Base-by-base conservation (phyloP, 2,797 vertebrate genomes). In the Aotus griseimembra region DNA sequence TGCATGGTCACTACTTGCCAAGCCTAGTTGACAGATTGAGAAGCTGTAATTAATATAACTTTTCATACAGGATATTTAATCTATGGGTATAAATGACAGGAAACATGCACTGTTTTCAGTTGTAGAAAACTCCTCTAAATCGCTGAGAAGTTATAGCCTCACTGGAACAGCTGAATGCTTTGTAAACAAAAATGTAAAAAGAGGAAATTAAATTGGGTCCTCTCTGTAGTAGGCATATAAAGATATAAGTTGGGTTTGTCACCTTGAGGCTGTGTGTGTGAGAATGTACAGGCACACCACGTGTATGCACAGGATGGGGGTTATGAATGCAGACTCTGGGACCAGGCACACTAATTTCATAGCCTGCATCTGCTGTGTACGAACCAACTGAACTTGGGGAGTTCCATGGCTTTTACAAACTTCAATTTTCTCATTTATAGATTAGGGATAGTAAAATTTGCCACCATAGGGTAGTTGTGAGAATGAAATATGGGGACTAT, bases 21-120 rank as follows among this genome's bases (percentile, higher is more conserved):
- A 20, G 36, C 19, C 1, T 0, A 0, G 39, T 39, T 5, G n/a
- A 48, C 76, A 58, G 81, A 33, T 0, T 33, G 50, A 73, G 46
- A 88, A 70, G 15, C 64, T 0, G 0, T 3, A 50, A 33, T 33
- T 19, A 20, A 82, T 19, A 19, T 36, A 72, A 0, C 64, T 77
- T 46, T 36, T 19, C 73, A 26, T 22, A 7, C 8, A 14, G 52
- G 41, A 2, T 7, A 1, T 0, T 44, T 73, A 0, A 46, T 14
- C 39, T 1, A 9, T 17, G 1, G 7, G 0, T 0, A 12, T 30
- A 67, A 87, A 77, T 48, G 46, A 14, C 15, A 48, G 55, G 84
- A 26, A 24, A n/a, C 48, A 67, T 2, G 13, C 14, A 13, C 11
- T 20, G 11, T 30, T 77, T 70, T 41, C 46, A 15, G 33, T 39